Evolutionary conservation across 2,888 invertebrate species (phyloP).

Genomic region (Pemphredon lugubris): DNA sequence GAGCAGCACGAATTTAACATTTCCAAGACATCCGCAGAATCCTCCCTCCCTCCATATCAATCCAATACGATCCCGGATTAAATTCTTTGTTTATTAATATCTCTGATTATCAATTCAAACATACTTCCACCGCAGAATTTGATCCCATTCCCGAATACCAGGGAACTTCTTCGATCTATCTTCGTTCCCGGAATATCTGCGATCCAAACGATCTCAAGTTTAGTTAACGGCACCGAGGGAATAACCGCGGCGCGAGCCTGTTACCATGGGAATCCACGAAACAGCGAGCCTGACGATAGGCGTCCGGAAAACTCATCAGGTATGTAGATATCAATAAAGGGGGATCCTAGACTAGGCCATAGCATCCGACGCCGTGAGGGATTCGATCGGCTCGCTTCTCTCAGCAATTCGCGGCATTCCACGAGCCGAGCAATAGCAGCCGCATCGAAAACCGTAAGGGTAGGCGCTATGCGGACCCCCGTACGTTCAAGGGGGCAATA

Average conservation of each 20-base stretch:
- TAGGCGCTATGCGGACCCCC: constrained; percentile 67
- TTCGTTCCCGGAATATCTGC: constrained; percentile 44
- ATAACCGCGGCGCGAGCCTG: constrained; percentile 44
- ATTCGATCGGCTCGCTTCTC: constrained; percentile 71
- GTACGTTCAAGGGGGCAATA: constrained; percentile 72
- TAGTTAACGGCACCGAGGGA: constrained; percentile 50
- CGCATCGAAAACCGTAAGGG: constrained; percentile 70
- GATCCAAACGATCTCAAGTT: constrained; percentile 54
- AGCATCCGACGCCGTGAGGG: constrained; percentile 60
- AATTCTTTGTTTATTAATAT: too few species aligned
- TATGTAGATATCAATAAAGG: constrained; percentile 77
- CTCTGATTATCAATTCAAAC: too few species aligned
- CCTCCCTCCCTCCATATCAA: too few species aligned
- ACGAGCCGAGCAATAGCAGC: constrained; percentile 68
- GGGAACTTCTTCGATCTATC: constrained; percentile 36
- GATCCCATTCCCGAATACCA: constrained; percentile 8
- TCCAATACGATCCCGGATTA: too few species aligned
- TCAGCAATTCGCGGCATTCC: constrained; percentile 76
- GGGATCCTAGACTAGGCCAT: constrained; percentile 69
- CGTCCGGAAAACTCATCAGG: constrained; percentile 70
- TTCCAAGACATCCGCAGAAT: too few species aligned
- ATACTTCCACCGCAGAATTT: not conserved
- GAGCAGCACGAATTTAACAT: too few species aligned
- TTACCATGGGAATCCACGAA: constrained; percentile 58
- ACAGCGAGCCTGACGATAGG: constrained; percentile 39